Evolutionary conservation across 2,113 vertebrate genomes (phyloP).

Genomic region (Ptyas mucosa): DNA sequence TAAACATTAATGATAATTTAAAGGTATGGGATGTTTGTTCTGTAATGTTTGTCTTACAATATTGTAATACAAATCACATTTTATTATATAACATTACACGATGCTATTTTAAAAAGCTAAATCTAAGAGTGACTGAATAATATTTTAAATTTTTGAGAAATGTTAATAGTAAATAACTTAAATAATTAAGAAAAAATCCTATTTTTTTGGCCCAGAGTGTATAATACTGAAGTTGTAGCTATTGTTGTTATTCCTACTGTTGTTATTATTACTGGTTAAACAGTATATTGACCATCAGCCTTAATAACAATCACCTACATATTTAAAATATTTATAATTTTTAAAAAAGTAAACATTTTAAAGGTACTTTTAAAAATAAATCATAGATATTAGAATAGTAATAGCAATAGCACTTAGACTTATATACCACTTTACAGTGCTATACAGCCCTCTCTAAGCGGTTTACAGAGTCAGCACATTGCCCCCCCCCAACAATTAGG

Average conservation of each 20-base stretch:
- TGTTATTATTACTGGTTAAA: not conserved
- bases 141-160: conserved; percentile 31
- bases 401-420: too few relatives aligned
- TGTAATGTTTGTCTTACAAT: conserved; percentile 49
- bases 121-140: conserved; percentile 53
- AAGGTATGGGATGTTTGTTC: conserved; percentile 52
- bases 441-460: too few relatives aligned
- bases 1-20: not conserved
- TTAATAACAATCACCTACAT: not conserved
- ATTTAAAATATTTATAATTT: not conserved
- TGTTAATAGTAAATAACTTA: not conserved
- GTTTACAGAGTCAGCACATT: too few relatives aligned
- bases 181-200: not conserved
- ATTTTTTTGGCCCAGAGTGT: not conserved
- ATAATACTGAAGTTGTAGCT: not conserved
- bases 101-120: conserved; percentile 58
- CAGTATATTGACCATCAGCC: not conserved
- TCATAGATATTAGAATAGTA: not conserved
- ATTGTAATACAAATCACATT: conserved; percentile 43
- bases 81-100: conserved; percentile 60
- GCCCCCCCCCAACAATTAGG: too few relatives aligned
- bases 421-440: too few relatives aligned
- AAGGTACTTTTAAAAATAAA: not conserved
- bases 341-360: not conserved
- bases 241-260: not conserved